Conservation (phyloP, 2,797 vertebrate species). For the Astyanax mexicanus region DNA sequence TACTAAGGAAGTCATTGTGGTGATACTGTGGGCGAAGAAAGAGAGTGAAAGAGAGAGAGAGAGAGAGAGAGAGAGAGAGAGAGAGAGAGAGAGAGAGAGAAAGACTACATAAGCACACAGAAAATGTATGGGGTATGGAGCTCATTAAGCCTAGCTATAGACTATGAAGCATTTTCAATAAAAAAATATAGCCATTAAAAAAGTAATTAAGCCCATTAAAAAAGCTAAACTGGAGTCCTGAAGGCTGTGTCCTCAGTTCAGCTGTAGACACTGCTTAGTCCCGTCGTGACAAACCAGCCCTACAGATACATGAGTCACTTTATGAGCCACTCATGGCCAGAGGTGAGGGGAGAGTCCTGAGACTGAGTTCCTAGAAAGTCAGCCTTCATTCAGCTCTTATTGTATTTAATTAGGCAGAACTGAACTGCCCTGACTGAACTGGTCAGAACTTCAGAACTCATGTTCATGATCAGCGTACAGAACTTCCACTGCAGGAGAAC, state of each 20-base stretch:
- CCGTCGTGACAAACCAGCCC: conserved; percentile 12
- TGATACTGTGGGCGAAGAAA: no score
- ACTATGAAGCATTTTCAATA: background rate
- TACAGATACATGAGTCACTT: conserved; percentile 29
- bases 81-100: background rate
- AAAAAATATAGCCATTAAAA: conserved; percentile 7
- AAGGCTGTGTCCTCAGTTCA: conserved; percentile 5
- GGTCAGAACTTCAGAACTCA: no score
- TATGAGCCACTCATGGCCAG: conserved; percentile 25
- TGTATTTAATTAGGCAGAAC: conserved; percentile 34
- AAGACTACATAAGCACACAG: background rate
- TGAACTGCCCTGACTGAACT: no score
- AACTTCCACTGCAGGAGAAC: background rate
- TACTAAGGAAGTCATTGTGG: background rate
- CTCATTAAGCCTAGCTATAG: background rate
- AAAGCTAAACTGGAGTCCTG: background rate
- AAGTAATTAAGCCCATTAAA: conserved; percentile 21
- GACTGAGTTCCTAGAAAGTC: conserved; percentile 16
- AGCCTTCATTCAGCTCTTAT: conserved; percentile 18
- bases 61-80: background rate
- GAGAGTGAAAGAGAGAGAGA: background rate
- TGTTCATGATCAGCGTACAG: no score
- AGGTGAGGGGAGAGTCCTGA: conserved; percentile 33
- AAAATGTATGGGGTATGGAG: background rate
- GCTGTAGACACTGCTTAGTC: background rate